Base-by-base conservation (phyloP, 1,140 invertebrate species). In the Paramacrobiotus metropolitanus region DNA sequence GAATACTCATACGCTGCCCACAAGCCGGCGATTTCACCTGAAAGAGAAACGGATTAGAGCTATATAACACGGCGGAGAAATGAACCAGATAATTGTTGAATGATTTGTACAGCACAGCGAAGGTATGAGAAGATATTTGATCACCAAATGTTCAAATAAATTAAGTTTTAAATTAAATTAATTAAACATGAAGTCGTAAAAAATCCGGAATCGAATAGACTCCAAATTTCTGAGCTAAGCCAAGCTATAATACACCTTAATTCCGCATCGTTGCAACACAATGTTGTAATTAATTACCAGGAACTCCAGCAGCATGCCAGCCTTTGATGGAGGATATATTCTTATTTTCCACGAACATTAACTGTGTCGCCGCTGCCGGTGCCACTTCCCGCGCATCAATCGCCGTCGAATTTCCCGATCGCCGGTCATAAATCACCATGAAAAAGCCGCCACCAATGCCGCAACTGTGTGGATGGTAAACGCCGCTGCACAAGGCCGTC, bases 401-500 rank as follows among this genome's bases (percentile, higher is more conserved):
- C 3, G 70, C 64, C 9, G 61, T 61, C 31, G 69, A 69, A 28
- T 68, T 66, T 59, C 69, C 64, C n/a, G 65, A 70, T 21, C 66
- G 77, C 71, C 71, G 74, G 59, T 78, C 72, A 69, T 87, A 92
- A 59, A 87, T 77, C 1, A 84, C 85, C 82, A 88, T 84, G 62
- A 91, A 72, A 68, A 84, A 82, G 0, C 87, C 88, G 55, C 90
- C 90, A 1, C 89, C 89, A 1, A 91, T 67, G 0, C 90, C 90
- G 77, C 87, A 82, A 68, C 83, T 86, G 66, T 92, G 85, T 65
- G 83, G 77, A 68, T 87, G 84, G 18, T 86, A 75, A 0, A 92
- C 77, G 0, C 87, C 85, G 66, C 86, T 83, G 76, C 89, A 93
- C 62, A 93, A 81, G 67, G 88, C 74, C 0, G 84, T 74, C 0